Conservation (phyloP, 2,888 invertebrate species). For the Orthosia gracilis region DNA sequence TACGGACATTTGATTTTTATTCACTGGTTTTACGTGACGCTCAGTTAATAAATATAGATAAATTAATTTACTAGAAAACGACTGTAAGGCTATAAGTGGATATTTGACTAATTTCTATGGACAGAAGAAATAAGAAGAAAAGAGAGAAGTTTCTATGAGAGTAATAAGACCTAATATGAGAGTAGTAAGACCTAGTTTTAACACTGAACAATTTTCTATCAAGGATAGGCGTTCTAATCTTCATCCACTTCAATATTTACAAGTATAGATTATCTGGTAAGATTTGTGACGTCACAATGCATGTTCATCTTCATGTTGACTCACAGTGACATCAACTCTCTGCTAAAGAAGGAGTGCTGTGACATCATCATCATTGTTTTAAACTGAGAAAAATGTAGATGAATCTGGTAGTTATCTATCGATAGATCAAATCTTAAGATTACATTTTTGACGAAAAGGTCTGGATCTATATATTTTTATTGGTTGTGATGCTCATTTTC, state of each 20-base stretch:
- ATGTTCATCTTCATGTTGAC: constrained; percentile 18
- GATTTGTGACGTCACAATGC: constrained; percentile 29
- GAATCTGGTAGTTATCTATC: neutral
- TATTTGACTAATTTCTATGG: neutral
- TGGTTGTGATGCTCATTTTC: neutral
- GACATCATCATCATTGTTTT: constrained; percentile 20
- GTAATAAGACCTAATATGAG: no score
- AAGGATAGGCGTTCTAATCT: neutral
- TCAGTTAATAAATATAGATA: neutral
- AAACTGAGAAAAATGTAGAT: neutral
- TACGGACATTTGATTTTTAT: constrained; percentile 56
- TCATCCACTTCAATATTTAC: constrained; percentile 16
- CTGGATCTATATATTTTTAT: constrained; percentile 8
- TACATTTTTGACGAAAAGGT: neutral
- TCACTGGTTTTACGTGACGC: constrained; percentile 41
- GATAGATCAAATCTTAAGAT: constrained; percentile 14
- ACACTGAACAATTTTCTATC: neutral
- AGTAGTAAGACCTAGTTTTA: no score
- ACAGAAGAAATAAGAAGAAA: neutral
- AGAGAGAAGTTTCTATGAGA: no score
- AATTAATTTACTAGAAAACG: neutral
- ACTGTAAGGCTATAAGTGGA: neutral
- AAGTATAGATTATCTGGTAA: constrained; percentile 25
- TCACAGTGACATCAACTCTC: constrained; percentile 16
- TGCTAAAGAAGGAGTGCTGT: neutral